phyloP scores from a whole-genome alignment of 2,797 vertebrate genomes.

The Tinamus major region DNA sequence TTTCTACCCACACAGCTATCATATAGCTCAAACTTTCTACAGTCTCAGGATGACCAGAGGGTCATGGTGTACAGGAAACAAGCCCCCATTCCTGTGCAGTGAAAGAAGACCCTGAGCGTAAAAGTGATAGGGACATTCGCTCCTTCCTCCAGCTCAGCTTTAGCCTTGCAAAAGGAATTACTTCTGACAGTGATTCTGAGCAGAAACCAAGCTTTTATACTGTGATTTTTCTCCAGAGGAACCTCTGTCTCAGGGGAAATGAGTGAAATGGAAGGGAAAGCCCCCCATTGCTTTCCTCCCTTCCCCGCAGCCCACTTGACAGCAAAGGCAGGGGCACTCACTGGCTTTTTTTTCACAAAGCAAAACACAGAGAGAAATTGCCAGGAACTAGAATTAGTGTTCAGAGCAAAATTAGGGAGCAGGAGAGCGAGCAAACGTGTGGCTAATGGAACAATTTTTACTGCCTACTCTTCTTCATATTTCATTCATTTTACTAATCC shows the following conservation, averaged over 20 bases:
- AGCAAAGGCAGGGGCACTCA: not conserved
- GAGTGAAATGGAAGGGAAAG: not conserved
- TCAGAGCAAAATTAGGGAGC: constrained; percentile 16
- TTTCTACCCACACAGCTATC: rapidly evolving
- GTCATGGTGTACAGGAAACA: not conserved
- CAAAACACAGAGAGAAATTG: not conserved
- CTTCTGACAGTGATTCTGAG: not conserved
- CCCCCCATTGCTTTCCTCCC: not conserved
- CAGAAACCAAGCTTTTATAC: not conserved
- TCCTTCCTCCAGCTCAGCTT: not conserved
- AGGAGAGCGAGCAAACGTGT: not conserved
- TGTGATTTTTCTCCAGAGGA: not conserved
- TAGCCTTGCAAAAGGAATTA: not conserved
- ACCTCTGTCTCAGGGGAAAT: not conserved
- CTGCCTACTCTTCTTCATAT: not conserved
- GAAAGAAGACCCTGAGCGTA: not conserved
- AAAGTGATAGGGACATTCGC: not conserved
- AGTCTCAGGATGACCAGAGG: not conserved
- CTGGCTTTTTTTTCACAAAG: not conserved
- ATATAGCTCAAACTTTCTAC: not conserved
- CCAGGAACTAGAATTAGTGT: not conserved
- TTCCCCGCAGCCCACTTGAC: not conserved
- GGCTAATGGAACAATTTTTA: not conserved
- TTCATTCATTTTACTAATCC: constrained; percentile 49
- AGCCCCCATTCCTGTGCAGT: rapidly evolving